Evolutionary conservation across 2,797 vertebrate species (phyloP).

Genomic region (Bucorvus abyssinicus): DNA sequence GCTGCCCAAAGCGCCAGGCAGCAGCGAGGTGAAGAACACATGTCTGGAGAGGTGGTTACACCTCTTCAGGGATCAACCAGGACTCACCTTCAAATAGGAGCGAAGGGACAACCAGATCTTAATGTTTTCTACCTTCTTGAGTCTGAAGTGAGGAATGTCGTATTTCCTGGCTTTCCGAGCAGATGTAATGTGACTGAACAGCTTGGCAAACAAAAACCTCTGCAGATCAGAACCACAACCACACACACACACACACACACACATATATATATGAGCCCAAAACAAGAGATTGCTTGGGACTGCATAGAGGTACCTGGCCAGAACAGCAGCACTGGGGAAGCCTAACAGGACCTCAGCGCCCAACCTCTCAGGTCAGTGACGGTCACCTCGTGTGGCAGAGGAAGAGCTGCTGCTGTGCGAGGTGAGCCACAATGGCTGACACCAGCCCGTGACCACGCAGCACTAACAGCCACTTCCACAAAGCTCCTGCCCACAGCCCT

Average conservation of each 20-base stretch:
- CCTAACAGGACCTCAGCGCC: rapidly evolving
- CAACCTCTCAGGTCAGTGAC: rapidly evolving
- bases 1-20: not conserved
- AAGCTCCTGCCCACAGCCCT: not conserved
- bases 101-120: conserved; percentile 98
- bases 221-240: conserved; percentile 51
- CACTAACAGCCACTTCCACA: not conserved
- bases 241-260: not conserved
- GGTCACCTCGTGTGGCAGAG: rapidly evolving
- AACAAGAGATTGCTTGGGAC: not conserved
- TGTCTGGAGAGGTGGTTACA: not conserved
- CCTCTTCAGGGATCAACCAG: not conserved
- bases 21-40: rapidly evolving
- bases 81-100: conserved; percentile 91
- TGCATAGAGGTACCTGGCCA: not conserved
- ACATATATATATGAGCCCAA: not conserved
- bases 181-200: conserved; percentile 96
- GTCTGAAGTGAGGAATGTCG: conserved; percentile 95
- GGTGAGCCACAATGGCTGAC: not conserved
- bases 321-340: not conserved
- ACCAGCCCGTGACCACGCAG: rapidly evolving
- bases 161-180: conserved; percentile 97
- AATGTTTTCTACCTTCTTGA: conserved; percentile 99
- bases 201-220: conserved; percentile 96
- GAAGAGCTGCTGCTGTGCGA: not conserved